Conservation (phyloP, 2,888 invertebrate species). For the Adelphocoris suturalis region DNA sequence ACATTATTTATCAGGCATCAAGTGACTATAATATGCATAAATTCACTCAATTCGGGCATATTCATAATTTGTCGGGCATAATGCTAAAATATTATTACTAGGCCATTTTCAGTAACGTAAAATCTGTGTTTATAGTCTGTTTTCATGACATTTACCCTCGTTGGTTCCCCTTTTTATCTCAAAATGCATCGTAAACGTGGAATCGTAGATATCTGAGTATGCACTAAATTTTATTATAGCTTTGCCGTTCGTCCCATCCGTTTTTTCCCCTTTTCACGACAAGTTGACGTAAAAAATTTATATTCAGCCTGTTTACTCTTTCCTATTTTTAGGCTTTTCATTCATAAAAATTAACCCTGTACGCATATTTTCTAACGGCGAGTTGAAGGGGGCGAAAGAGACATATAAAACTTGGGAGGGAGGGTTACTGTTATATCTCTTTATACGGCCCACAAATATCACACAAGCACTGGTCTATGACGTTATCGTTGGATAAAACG, state of each 20-base stretch:
- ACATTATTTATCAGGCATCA: no score
- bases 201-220: background rate
- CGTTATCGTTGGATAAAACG: background rate
- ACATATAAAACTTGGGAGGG: no score
- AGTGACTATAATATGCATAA: no score
- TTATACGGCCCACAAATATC: no score
- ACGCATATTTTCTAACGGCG: background rate
- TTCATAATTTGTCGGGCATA: no score
- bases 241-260: no score
- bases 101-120: background rate
- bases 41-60: no score
- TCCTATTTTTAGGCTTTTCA: background rate
- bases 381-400: background rate
- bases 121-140: background rate
- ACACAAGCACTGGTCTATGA: no score
- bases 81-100: background rate
- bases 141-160: background rate
- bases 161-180: background rate
- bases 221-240: background rate
- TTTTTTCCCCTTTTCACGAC: background rate
- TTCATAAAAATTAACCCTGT: background rate
- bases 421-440: no score
- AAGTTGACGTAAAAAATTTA: background rate
- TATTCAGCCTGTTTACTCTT: background rate
- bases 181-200: slow-evolving; percentile 1